Evolutionary conservation across 2,797 vertebrate genomes (phyloP).

Genomic region (Pseudotriccus pelzelni): DNA sequence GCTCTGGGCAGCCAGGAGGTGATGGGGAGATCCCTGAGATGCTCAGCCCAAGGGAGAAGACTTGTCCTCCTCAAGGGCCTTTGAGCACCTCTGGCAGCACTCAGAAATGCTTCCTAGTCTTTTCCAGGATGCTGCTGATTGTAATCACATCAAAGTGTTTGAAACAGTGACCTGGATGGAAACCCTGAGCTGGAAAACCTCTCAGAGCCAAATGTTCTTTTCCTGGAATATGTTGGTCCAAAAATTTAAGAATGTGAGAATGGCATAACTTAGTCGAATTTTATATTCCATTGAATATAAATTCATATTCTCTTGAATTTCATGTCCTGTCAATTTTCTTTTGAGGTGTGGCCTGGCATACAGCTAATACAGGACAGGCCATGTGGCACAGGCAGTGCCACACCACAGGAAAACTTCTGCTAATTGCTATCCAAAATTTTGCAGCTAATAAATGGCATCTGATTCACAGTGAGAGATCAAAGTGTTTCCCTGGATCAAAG

Average conservation of each 20-base stretch:
- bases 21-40: neutral
- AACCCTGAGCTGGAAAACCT: neutral
- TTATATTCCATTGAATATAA: neutral
- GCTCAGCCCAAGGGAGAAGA: neutral
- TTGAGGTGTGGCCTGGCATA: neutral
- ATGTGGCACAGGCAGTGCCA: neutral
- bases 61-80: neutral
- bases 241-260: neutral
- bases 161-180: neutral
- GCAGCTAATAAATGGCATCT: slow-evolving; percentile 28
- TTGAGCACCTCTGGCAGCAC: neutral
- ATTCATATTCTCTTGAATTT: neutral
- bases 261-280: neutral
- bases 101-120: neutral
- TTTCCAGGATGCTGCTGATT: neutral
- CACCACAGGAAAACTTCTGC: neutral
- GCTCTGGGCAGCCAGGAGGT: neutral
- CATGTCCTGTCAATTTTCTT: neutral
- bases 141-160: neutral
- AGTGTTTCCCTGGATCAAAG: slow-evolving; percentile 28
- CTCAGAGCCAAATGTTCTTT: neutral
- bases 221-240: neutral
- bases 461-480: slow-evolving; percentile 3
- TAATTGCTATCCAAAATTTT: slow-evolving; percentile 27
- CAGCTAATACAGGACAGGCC: neutral